phyloP scores from a whole-genome alignment of 2,797 vertebrate species.

The Alauda arvensis region DNA sequence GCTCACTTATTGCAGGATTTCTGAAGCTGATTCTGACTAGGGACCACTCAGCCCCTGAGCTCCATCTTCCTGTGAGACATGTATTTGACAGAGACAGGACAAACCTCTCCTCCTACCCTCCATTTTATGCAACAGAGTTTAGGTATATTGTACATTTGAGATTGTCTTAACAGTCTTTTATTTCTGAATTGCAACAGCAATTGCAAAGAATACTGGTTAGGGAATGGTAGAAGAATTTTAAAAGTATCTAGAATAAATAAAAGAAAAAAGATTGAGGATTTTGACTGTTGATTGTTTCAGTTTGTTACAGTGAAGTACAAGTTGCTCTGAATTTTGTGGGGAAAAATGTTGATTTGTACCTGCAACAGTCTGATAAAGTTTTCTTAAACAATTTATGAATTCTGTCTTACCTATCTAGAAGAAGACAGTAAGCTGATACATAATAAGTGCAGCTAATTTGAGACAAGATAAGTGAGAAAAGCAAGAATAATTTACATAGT shows the following conservation, averaged over 20 bases:
- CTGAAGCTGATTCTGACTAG: neutral
- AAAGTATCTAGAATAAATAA: neutral
- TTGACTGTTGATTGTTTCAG: neutral
- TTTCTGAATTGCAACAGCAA: neutral
- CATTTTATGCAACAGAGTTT: neutral
- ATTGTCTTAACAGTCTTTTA: neutral
- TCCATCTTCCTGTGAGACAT: neutral
- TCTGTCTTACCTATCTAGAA: neutral
- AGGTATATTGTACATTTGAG: neutral
- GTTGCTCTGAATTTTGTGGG: neutral
- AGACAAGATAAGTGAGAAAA: conserved; percentile 2
- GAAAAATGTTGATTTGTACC: neutral
- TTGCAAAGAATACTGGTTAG: neutral
- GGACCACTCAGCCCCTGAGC: neutral
- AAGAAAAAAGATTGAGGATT: neutral
- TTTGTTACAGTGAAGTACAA: neutral
- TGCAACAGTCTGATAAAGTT: neutral
- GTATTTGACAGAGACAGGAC: neutral
- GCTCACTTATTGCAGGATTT: neutral
- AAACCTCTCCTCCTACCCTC: neutral
- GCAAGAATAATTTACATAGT: neutral
- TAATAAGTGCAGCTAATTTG: neutral
- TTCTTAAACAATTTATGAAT: neutral
- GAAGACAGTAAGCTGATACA: neutral
- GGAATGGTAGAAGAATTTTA: neutral